Conservation (phyloP, 2,888 invertebrate genomes). For the Tipula vernalis region DNA sequence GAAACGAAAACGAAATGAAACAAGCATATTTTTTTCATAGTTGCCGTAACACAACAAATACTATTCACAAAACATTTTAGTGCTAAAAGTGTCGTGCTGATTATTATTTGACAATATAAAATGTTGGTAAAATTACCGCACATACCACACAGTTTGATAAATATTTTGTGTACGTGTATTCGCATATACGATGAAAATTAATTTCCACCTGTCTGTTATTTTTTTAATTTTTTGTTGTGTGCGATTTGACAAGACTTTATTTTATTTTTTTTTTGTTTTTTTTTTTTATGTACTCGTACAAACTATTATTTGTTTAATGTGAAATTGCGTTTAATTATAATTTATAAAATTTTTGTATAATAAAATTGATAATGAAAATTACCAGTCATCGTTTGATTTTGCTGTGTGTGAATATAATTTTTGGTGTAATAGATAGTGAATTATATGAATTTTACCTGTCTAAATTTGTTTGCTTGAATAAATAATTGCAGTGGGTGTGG, state of each 20-base stretch:
- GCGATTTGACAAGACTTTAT: neutral
- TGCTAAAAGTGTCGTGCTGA: neutral
- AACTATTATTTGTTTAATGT: neutral
- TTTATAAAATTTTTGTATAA: neutral
- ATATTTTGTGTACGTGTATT: neutral
- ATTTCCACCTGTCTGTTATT: neutral
- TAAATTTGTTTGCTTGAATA: too few relatives aligned
- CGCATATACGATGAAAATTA: neutral
- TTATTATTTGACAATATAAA: neutral
- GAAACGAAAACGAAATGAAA: neutral
- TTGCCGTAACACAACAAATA: neutral
- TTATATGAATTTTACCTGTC: neutral
- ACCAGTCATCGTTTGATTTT: neutral
- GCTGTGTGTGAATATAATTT: neutral
- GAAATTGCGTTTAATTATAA: neutral
- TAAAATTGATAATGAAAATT: neutral
- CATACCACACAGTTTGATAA: neutral
- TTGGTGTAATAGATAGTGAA: neutral
- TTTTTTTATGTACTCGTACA: neutral
- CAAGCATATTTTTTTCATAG: neutral
- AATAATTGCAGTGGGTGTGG: too few relatives aligned
- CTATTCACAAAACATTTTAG: neutral
- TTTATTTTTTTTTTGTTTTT: too few relatives aligned
- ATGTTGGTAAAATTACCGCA: neutral
- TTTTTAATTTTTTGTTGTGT: neutral